Evolutionary conservation across 2,888 invertebrate genomes (phyloP).

Genomic region (Polyommatus icarus): DNA sequence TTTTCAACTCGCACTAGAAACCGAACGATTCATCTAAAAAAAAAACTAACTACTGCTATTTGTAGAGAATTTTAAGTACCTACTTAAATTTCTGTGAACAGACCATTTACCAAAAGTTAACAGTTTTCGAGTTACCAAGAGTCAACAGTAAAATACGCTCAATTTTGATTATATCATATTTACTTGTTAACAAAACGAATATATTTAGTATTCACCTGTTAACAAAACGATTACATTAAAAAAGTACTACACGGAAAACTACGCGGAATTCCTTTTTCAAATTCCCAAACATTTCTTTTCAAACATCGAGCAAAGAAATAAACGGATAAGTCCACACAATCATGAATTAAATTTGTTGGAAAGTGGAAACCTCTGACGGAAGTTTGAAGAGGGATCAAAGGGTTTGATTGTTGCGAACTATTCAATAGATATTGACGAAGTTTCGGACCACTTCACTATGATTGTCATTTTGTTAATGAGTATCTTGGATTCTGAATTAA

Average conservation of each 20-base stretch:
- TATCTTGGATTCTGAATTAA: constrained; percentile 15
- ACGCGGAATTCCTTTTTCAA: neutral
- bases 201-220: too few species aligned
- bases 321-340: neutral
- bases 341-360: constrained; percentile 14
- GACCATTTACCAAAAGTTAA: too few species aligned
- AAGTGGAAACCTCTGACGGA: constrained; percentile 12
- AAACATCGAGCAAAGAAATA: neutral
- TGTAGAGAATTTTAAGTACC: too few species aligned
- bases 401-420: constrained; percentile 32
- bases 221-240: too few species aligned
- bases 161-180: too few species aligned
- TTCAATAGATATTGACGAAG: constrained; percentile 36
- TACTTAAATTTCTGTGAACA: too few species aligned
- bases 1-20: too few species aligned
- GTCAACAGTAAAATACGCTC: too few species aligned
- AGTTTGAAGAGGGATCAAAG: constrained; percentile 32
- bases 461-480: constrained; percentile 32
- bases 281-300: neutral
- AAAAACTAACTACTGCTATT: too few species aligned
- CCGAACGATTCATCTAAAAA: too few species aligned
- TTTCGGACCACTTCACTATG: constrained; percentile 30
- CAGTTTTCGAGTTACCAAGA: too few species aligned
- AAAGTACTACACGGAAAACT: neutral
- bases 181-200: too few species aligned